Base-by-base conservation (phyloP, 2,888 invertebrate species). In the Trissolcus brochymenae region DNA sequence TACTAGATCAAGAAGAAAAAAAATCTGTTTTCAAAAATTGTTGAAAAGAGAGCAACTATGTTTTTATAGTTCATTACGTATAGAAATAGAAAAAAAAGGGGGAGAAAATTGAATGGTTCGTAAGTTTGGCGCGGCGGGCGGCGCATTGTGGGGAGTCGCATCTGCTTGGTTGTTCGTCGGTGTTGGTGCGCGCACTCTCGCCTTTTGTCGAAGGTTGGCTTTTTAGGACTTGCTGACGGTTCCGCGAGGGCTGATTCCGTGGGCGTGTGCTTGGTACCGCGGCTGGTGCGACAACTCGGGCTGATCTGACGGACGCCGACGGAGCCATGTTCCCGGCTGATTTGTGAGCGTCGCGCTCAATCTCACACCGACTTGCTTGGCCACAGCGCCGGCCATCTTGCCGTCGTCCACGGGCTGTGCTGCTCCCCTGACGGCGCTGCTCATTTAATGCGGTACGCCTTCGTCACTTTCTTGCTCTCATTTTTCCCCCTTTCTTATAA, bases 301-400 rank as follows among this genome's bases (percentile, higher is more conserved):
- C 16, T 46, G 7, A 46, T n/a, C 14, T 14, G 14, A 16, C 46
- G n/a, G 14, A 51, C 17, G 51, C n/a, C 55, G 51, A 11, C 29
- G 17, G 41, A 55, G 53, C 76, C 50, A 66, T 67, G 76, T 59
- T 17, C 67, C 46, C 56, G 56, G 16, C 13, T 53, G 55, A 17
- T 9, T 41, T 66, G 65, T 76, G 62, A 66, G 62, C 66, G 59
- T 65, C 68, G 57, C 66, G 60, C 54, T 56, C 49, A 53, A 60
- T 54, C 61, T 71, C 61, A 51, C 49, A 54, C 56, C 59, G 49
- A 61, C 29, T 65, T 61, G 66, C 66, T 65, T 74, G 78, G 73
- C 78, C 78, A 60, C 71, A 65, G 70, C 70, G 82, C 81, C 86
- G 81, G 86, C 87, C 87, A 86, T 86, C 85, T 86, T 87, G 84